Base-by-base conservation (phyloP, 2,113 vertebrate species). In the Tylochromis polylepis region DNA sequence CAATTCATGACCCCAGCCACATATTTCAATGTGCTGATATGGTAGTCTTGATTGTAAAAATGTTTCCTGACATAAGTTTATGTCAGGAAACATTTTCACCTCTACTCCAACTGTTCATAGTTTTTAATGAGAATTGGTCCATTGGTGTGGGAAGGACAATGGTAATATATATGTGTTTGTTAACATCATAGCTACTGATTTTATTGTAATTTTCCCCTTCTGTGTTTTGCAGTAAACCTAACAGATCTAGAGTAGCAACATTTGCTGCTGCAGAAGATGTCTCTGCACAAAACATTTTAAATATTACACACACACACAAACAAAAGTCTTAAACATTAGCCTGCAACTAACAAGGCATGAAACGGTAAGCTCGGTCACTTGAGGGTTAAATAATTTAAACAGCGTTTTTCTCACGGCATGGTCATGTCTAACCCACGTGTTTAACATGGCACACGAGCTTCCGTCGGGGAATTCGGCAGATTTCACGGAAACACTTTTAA, bases 111-210 rank as follows among this genome's bases (percentile, higher is more conserved):
- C n/a, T 43, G 4, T 43, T 70, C 36, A 43, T 70, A 0, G 5
- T 43, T 70, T 43, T 70, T 70, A 43, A 4, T 1, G 1, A 43
- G 7, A 70, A 43, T 70, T 43, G n/a, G 36, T 24, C 3, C 65
- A 24, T 24, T 43, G 65, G 65, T 24, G 65, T 24, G 36, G 65
- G 65, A 10, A 43, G 65, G 5, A 43, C 38, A 41, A 41, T 0
- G 3, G 11, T 24, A 67, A 22, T 41, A 67, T 41, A 70, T 43
- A 41, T 70, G 12, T 67, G n/a, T 38, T 24, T 70, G 15, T 70
- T 70, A 38, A 70, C 36, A 43, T 70, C n/a, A 70, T 36, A 43
- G n/a, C n/a, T 24, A 15, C n/a, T 70, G 38, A 70, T 70, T 70
- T 70, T 22, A 70, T 70, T 70, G 65, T 38, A 70, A 70, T 43